Evolutionary conservation across 2,888 invertebrate species (phyloP).

Genomic region (Macrosoma leucophasiata): DNA sequence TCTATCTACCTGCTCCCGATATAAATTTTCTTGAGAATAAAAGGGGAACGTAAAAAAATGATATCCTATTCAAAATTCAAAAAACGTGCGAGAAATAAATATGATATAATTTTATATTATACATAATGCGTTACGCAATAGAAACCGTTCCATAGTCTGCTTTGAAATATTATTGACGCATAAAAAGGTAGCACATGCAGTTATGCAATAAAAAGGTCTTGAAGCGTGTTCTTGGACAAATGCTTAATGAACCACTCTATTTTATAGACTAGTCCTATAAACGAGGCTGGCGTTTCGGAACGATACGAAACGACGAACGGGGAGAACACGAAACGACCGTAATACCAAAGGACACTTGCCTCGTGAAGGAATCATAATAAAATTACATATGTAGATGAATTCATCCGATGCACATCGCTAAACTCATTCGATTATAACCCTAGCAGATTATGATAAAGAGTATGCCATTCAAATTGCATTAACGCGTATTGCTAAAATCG

Average conservation of each 20-base stretch:
- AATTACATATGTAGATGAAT: conserved; percentile 57
- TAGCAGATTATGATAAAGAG: conserved; percentile 36
- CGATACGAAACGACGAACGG: conserved; percentile 39
- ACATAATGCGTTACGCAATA: conserved; percentile 35
- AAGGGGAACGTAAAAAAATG: conserved; percentile 22
- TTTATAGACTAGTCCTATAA: conserved; percentile 64
- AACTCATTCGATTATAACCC: conserved; percentile 29
- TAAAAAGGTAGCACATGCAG: conserved; percentile 42
- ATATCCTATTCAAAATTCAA: conserved; percentile 2
- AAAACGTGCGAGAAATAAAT: conserved; percentile 16
- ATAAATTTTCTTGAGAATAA: conserved; percentile 36
- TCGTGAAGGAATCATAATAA: conserved; percentile 47
- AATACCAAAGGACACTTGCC: conserved; percentile 63
- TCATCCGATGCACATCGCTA: conserved; percentile 36
- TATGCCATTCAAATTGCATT: conserved; percentile 34
- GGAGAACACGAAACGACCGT: conserved; percentile 41
- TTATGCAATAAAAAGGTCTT: conserved; percentile 59
- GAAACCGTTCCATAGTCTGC: conserved; percentile 40
- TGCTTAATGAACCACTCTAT: conserved; percentile 61
- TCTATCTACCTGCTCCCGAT: conserved; percentile 61
- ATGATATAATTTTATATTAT: conserved; percentile 26
- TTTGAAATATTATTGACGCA: conserved; percentile 35
- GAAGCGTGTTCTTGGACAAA: conserved; percentile 37
- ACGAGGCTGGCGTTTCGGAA: conserved; percentile 44
- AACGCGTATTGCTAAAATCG: conserved; percentile 33